phyloP scores from a whole-genome alignment of 1,140 invertebrate genomes.

The Sitophilus oryzae region DNA sequence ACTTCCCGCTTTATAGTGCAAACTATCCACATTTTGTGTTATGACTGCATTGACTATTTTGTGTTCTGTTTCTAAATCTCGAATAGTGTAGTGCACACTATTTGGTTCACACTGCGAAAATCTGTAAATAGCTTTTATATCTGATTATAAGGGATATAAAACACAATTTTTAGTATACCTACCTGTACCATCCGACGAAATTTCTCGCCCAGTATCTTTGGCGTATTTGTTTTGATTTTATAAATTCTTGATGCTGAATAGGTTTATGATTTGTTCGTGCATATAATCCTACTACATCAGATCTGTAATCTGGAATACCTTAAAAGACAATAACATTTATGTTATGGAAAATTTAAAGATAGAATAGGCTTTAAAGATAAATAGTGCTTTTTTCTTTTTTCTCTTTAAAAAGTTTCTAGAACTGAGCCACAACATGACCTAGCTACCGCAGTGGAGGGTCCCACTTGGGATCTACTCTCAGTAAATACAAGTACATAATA shows the following conservation, averaged over 20 bases:
- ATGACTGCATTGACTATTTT: slow-evolving; percentile 51
- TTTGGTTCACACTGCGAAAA: slow-evolving; percentile 68
- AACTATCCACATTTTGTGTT: slow-evolving; percentile 94
- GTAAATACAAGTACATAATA: too few relatives aligned
- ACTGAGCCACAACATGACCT: too few relatives aligned
- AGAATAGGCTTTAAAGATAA: too few relatives aligned
- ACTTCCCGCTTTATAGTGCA: slow-evolving; percentile 88
- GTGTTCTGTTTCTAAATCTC: slow-evolving; percentile 54
- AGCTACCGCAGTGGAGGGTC: too few relatives aligned
- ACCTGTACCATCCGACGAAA: slow-evolving; percentile 80
- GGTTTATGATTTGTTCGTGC: slow-evolving; percentile 76
- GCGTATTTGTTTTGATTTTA: slow-evolving; percentile 61
- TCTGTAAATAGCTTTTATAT: slow-evolving; percentile 30
- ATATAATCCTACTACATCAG: slow-evolving; percentile 87
- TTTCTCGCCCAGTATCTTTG: slow-evolving; percentile 94
- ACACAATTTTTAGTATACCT: not conserved
- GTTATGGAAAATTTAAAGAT: not conserved
- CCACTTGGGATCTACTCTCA: too few relatives aligned
- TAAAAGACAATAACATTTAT: slow-evolving; percentile 38
- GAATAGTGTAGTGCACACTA: slow-evolving; percentile 55
- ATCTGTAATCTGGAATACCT: slow-evolving; percentile 94
- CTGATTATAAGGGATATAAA: not conserved
- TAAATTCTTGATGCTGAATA: slow-evolving; percentile 79
- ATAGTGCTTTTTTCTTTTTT: too few relatives aligned
- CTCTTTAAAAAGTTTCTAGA: not conserved